Conservation (phyloP, 2,113 vertebrate genomes). For the Ictalurus furcatus region DNA sequence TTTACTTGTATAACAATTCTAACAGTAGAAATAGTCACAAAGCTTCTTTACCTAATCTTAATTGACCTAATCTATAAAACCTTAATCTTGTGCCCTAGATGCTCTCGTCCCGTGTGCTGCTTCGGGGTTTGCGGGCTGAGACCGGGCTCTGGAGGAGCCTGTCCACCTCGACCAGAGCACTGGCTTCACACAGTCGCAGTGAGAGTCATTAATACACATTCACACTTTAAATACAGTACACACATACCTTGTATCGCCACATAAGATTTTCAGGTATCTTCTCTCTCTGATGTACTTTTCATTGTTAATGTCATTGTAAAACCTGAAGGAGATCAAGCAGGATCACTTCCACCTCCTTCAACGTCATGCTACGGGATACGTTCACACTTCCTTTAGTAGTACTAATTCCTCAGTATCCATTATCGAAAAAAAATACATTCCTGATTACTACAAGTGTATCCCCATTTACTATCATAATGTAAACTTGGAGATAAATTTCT, state of each 20-base stretch:
- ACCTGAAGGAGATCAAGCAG: neutral
- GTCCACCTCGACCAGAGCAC: slow-evolving; percentile 45
- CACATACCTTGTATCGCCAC: neutral
- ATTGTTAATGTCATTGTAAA: neutral
- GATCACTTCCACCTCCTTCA: neutral
- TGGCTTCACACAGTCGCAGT: slow-evolving; percentile 49
- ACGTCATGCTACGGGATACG: neutral
- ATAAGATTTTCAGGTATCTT: neutral
- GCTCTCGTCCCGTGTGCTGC: slow-evolving; percentile 50
- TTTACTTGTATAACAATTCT: too few relatives aligned
- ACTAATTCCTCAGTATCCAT: neutral
- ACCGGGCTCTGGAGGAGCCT: slow-evolving; percentile 51
- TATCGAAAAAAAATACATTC: neutral
- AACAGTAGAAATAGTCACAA: neutral
- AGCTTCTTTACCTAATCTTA: too few relatives aligned
- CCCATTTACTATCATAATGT: neutral
- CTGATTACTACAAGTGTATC: neutral
- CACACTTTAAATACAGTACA: neutral
- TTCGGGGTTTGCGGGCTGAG: slow-evolving; percentile 48
- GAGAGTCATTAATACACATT: slow-evolving; percentile 28
- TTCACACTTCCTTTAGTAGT: neutral
- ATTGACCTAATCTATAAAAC: neutral
- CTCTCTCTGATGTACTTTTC: neutral
- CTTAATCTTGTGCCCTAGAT: slow-evolving; percentile 41
- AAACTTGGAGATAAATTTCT: neutral